Base-by-base conservation (phyloP, 2,888 invertebrate genomes). In the Lymantria monacha region DNA sequence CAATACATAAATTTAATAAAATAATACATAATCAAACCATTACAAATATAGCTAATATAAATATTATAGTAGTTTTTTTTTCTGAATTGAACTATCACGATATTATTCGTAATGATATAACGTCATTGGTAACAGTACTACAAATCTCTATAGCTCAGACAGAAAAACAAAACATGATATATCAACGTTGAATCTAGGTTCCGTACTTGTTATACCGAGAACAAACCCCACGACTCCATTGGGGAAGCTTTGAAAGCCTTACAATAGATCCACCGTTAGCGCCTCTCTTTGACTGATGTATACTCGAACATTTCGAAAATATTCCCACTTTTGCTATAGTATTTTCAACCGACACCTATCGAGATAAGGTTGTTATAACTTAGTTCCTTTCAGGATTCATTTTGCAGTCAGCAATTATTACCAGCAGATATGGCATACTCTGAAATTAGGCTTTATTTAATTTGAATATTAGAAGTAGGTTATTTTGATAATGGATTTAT, bases 211-310 rank as follows among this genome's bases (percentile, higher is more conserved):
- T 59, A 52, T 53, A 53, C 48, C 9, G 49, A 33, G 63, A 66
- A 66, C 65, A 65, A 66, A 49, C 58, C 69, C 51, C 46, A 43
- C 57, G 48, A 51, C 49, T 57, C 57, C 53, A 69, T 63, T 69
- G 55, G 55, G 49, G 59, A 57, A 46, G 67, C 80, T 79, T 79
- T 80, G 79, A 79, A 73, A 53, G 60, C 56, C 45, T 69, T 59
- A 79, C 80, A 81, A 80, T 81, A 66, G 62, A 58, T 51, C 59
- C 63, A 63, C 57, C 69, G 69, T 58, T 56, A 51, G 52, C 50
- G 42, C 61, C 62, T 53, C 50, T 54, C 69, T 63, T 69, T 67
- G 68, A 66, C 58, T 63, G 64, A 72, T 60, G 66, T 56, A 60
- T 60, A 58, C 63, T 60, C 55, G 54, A 42, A 51, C 59, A 53